Conservation (phyloP, 2,888 invertebrate species). For the Listrodromus nycthemerus region DNA sequence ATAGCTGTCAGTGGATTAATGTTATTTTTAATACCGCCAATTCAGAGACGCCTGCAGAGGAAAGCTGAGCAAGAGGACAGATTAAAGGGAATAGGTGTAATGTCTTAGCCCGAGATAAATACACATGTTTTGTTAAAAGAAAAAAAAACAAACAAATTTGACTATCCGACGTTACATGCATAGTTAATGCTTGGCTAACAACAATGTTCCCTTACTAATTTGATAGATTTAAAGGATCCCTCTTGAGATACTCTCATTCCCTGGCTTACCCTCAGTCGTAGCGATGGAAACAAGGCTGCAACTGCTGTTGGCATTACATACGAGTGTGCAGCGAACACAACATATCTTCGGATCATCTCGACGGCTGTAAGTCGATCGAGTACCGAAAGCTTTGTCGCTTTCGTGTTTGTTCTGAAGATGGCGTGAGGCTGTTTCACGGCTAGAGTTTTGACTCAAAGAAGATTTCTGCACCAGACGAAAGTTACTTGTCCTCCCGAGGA, state of each 20-base stretch:
- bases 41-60: conserved; percentile 86
- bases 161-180: not conserved
- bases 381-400: not conserved
- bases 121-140: conserved; percentile 51
- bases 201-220: not conserved
- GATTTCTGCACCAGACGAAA: conserved; percentile 25
- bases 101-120: conserved; percentile 66
- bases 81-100: conserved; percentile 60
- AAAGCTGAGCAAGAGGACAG: conserved; percentile 67
- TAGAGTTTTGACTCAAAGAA: conserved; percentile 9
- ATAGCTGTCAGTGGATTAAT: conserved; percentile 95
- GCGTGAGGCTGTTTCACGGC: not conserved
- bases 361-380: not conserved
- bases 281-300: not conserved
- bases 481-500: not conserved
- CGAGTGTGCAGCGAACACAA: not conserved
- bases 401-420: not conserved
- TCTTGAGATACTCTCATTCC: not conserved
- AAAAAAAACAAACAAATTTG: not conserved
- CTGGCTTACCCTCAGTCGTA: not conserved
- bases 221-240: not conserved
- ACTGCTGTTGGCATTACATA: not conserved
- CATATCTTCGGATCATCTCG: not conserved
- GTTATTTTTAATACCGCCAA: conserved; percentile 92
- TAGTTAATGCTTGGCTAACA: not conserved